Conservation (phyloP, 2,797 vertebrate species). For the Sebastes hubbsi region DNA sequence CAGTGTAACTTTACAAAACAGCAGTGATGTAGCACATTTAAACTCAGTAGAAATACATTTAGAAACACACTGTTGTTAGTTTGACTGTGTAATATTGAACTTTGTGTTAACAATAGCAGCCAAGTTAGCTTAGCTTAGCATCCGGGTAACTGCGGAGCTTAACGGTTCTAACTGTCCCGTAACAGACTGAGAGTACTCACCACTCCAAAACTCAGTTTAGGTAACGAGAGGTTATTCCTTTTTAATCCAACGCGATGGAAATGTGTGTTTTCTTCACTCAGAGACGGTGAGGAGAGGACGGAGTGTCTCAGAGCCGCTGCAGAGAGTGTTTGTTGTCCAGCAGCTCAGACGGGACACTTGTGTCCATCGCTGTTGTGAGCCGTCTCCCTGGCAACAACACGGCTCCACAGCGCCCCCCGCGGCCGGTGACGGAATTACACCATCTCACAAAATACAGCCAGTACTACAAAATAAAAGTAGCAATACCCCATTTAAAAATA, state of each 20-base stretch:
- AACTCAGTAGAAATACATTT: neutral
- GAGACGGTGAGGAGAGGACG: neutral
- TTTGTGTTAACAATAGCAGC: constrained; percentile 1
- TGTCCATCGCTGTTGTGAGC: constrained; percentile 61
- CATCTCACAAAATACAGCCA: neutral
- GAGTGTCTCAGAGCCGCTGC: neutral
- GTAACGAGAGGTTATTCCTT: neutral
- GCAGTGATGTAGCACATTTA: neutral
- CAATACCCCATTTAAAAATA: too few species aligned
- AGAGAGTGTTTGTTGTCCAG: constrained; percentile 17
- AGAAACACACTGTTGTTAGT: neutral
- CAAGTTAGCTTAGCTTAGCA: constrained; percentile 44
- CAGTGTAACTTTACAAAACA: neutral
- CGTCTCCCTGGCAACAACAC: constrained; percentile 77
- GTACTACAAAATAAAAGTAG: too few species aligned
- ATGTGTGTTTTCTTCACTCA: neutral
- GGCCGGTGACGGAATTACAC: neutral
- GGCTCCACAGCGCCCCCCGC: constrained; percentile 54
- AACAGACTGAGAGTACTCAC: constrained; percentile 50
- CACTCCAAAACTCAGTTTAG: constrained; percentile 18
- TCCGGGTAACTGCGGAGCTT: constrained; percentile 24
- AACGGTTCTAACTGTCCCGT: constrained; percentile 18
- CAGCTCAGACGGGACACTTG: constrained; percentile 55
- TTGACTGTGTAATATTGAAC: neutral
- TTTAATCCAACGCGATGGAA: neutral